A percentile compares a stretch with the other conserved stretches of the same genome.
Evolutionary conservation across 2,113 vertebrate genomes (phyloP).

Genomic region (Vimba vimba): DNA sequence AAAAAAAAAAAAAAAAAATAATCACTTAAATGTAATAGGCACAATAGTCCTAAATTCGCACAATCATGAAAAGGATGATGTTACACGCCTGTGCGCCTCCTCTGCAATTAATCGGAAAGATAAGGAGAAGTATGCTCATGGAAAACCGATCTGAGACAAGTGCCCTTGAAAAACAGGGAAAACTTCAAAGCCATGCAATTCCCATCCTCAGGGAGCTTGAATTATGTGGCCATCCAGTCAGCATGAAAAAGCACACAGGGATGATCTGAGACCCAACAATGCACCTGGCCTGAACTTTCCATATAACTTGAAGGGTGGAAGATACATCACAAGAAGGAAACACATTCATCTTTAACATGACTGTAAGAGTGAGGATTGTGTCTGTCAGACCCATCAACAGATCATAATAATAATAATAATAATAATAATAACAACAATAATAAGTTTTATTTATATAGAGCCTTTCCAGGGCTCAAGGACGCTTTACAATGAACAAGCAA

Average conservation of each 20-base stretch:
- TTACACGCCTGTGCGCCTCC: conserved; percentile 27
- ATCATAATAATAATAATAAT: background rate
- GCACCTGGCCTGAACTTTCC: conserved; percentile 57
- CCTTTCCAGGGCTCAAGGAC: too few relatives aligned
- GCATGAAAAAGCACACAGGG: conserved; percentile 38
- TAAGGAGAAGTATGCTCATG: conserved; percentile 49
- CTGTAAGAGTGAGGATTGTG: conserved; percentile 20
- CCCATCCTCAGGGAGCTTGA: conserved; percentile 51
- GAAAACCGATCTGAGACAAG: conserved; percentile 55
- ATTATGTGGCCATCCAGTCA: conserved; percentile 53
- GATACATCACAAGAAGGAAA: conserved; percentile 40
- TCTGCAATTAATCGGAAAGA: conserved; percentile 55
- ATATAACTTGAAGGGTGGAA: conserved; percentile 41
- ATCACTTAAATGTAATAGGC: background rate
- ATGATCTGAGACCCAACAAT: conserved; percentile 50
- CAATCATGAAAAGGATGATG: conserved; percentile 9
- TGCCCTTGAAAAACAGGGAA: conserved; percentile 54
- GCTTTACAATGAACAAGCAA: too few relatives aligned
- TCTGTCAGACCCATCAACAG: conserved; percentile 39
- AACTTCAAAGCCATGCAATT: conserved; percentile 53
- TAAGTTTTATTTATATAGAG: too few relatives aligned
- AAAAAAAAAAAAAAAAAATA: background rate
- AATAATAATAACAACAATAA: too few relatives aligned
- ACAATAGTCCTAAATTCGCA: conserved; percentile 8
- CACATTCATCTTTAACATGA: conserved; percentile 24